Percentiles rank a stretch among this genome's conserved stretches.
These are phyloP conservation scores for Unio delphinus DNA, from an alignment of 2,888 invertebrate species.

Conservation along the genomic window DNA sequence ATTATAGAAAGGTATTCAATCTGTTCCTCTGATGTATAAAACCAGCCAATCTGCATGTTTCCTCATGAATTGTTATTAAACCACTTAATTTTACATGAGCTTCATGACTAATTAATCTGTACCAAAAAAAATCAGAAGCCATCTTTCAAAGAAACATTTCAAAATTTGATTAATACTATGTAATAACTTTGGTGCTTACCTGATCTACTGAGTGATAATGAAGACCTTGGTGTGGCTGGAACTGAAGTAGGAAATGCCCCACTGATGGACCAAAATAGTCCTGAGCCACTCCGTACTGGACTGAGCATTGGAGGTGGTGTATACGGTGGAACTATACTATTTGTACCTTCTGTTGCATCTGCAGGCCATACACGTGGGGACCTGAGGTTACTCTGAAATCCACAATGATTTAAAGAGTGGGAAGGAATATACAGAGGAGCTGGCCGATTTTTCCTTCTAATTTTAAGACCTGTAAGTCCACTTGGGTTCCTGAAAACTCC, in stretches of 20 bases:
- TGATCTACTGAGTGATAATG: slow-evolving; percentile 35
- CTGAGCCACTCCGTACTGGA: slow-evolving; percentile 90
- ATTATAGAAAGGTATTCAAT: no score
- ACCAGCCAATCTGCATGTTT: no score
- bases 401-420: slow-evolving; percentile 68
- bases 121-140: no score
- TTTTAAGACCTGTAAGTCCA: slow-evolving; percentile 61
- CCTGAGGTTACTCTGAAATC: slow-evolving; percentile 75
- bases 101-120: no score
- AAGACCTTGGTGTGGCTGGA: slow-evolving; percentile 58
- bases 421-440: slow-evolving; percentile 72
- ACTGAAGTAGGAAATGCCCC: slow-evolving; percentile 10
- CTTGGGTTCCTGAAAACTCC: slow-evolving; percentile 87
- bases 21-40: no score
- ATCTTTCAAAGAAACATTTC: no score
- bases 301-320: slow-evolving; percentile 96
- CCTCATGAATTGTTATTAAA: no score
- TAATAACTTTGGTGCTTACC: slow-evolving; percentile 32
- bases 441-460: slow-evolving; percentile 69
- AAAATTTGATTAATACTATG: no score
- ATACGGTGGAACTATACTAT: slow-evolving; percentile 77
- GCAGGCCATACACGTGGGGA: slow-evolving; percentile 70
- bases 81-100: no score
- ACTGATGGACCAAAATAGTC: slow-evolving; percentile 79
- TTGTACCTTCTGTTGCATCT: slow-evolving; percentile 45